Evolutionary conservation across 2,888 invertebrate genomes (phyloP), one percentile per base, ranked within the genome.

Genomic region (Melikaiella ostensackeni): DNA sequence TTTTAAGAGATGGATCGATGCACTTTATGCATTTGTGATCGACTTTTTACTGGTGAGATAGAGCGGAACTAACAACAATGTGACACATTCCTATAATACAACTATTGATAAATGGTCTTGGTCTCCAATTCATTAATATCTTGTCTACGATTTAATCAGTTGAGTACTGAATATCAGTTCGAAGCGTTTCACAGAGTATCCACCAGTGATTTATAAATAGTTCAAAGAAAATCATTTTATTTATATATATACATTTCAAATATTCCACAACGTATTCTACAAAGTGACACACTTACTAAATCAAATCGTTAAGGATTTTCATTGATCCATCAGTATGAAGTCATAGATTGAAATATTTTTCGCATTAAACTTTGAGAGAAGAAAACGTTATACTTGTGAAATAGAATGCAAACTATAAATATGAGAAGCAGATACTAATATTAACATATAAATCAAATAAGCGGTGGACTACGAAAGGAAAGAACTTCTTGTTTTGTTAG

Each of bases 371-470:
- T 57, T 33, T 33, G 9, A 21, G 7, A 62, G 61, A n/a, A 5
- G 63, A 24, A 63, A 63, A 38, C 38, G 24, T 38, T 21, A 63
- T 63, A 38, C 38, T 21, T 63, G 38, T n/a, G 38, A 63, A 35
- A 38, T 33, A 11, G 11, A 63, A 63, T 35, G n/a, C 13, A 11
- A 35, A 63, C 21, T 63, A 4, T 38, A 42, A 16, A 16, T 38
- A 21, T 46, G 27, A 27, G 38, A 64, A 66, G 30, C 8, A 66
- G 66, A 46, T 66, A 5, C 35, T 66, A n/a, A 46, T 27, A 70
- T 70, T 70, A 70, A 30, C 46, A 46, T 70, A 50, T 70, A 30
- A 70, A 50, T 70, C n/a, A 30, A 50, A 70, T 50, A 27, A 50
- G 8, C 46, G 19, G 30, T 46, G 30, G 5, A 50, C 1, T 30